Evolutionary conservation across 2,888 invertebrate genomes (phyloP).

Genomic region (Drosophila pseudotalamancana): DNA sequence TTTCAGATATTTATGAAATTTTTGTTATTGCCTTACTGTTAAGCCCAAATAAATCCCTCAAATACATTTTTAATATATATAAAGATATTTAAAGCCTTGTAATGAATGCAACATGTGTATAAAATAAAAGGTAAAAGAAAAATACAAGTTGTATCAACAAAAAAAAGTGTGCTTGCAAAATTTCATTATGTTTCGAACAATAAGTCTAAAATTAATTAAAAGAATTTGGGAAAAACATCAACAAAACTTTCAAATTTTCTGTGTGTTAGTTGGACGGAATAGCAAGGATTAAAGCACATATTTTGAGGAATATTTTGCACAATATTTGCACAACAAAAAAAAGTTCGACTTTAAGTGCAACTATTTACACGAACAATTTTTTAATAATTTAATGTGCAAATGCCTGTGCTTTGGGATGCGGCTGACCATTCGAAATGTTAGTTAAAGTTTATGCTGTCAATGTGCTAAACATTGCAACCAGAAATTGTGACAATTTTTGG

Average conservation of each 20-base stretch:
- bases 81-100: not conserved
- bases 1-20: not conserved
- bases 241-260: constrained; percentile 1
- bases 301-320: not conserved
- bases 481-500: constrained; percentile 71
- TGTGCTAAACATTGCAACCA: constrained; percentile 67
- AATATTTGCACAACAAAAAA: not conserved
- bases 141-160: not conserved
- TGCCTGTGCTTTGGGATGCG: constrained; percentile 11
- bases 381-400: constrained; percentile 32
- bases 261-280: not conserved
- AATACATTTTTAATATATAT: not conserved
- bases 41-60: too few relatives aligned
- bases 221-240: not conserved
- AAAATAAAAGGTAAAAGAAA: not conserved
- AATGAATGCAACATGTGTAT: constrained; percentile 4
- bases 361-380: constrained; percentile 4
- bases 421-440: constrained; percentile 46
- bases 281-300: too few relatives aligned
- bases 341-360: not conserved
- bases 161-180: not conserved
- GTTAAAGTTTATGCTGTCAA: constrained; percentile 74
- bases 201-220: constrained; percentile 19
- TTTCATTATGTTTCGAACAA: not conserved
- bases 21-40: not conserved